Conservation (phyloP, 2,797 vertebrate genomes). For the Limnodromus scolopaceus region DNA sequence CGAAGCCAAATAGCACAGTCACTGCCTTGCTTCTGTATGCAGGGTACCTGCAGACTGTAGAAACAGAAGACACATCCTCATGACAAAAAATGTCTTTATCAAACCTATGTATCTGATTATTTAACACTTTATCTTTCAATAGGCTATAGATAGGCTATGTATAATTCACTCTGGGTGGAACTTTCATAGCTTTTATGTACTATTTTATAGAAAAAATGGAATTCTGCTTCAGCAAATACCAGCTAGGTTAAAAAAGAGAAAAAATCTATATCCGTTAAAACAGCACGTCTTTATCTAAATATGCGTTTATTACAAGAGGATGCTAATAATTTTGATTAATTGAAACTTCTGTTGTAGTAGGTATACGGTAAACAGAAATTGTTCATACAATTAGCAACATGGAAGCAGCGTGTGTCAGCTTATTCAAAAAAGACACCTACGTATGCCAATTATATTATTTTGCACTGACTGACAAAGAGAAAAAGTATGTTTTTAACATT, state of each 20-base stretch:
- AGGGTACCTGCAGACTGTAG: background rate
- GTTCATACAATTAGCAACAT: background rate
- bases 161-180: background rate
- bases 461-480: slow-evolving; percentile 12
- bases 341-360: background rate
- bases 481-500: background rate
- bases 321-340: background rate
- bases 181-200: background rate
- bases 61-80: background rate
- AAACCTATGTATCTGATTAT: background rate
- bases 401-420: background rate
- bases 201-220: background rate
- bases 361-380: background rate
- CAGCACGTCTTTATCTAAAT: background rate
- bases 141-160: background rate
- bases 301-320: background rate
- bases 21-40: background rate
- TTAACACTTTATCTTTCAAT: background rate
- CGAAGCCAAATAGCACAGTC: background rate
- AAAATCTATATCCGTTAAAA: background rate
- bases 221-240: background rate
- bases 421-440: background rate
- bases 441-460: background rate
- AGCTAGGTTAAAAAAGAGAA: background rate
- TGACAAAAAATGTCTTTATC: background rate